These are phyloP conservation scores for Tragelaphus buxtoni DNA, from an alignment of 2,113 vertebrate genomes.

Conservation along the genomic window DNA sequence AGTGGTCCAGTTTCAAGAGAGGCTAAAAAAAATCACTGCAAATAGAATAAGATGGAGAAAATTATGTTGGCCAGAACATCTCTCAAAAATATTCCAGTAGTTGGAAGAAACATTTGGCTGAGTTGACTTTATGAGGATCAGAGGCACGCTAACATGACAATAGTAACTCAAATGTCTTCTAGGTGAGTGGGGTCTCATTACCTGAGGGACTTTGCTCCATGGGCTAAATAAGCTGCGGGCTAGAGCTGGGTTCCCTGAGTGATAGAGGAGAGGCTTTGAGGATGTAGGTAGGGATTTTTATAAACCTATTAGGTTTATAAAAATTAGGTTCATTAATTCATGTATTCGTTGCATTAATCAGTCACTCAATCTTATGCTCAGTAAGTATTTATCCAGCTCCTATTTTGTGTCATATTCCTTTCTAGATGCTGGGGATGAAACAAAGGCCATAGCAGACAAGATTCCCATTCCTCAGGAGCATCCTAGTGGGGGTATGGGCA, in stretches of 20 bases:
- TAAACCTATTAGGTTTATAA: neutral
- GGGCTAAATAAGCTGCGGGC: neutral
- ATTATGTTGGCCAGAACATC: neutral
- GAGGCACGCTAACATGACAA: accelerated
- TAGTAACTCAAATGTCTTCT: neutral
- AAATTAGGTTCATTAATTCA: neutral
- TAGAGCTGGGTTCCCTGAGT: neutral
- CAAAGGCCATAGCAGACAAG: neutral
- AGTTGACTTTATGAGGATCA: neutral
- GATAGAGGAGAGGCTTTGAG: too few species aligned
- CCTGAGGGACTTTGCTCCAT: neutral
- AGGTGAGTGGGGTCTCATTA: neutral
- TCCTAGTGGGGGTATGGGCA: neutral
- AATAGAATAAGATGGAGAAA: neutral
- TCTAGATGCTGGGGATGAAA: neutral
- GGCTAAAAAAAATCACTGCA: neutral
- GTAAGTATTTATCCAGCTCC: neutral
- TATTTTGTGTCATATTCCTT: neutral
- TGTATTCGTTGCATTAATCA: neutral
- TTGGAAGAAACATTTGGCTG: neutral
- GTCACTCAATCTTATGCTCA: neutral
- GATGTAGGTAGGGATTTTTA: neutral
- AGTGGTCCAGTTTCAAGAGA: slow-evolving; percentile 8
- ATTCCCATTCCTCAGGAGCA: neutral
- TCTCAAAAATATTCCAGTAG: neutral